Evolutionary conservation across 2,113 vertebrate species (phyloP).

Genomic region (Anhinga anhinga): DNA sequence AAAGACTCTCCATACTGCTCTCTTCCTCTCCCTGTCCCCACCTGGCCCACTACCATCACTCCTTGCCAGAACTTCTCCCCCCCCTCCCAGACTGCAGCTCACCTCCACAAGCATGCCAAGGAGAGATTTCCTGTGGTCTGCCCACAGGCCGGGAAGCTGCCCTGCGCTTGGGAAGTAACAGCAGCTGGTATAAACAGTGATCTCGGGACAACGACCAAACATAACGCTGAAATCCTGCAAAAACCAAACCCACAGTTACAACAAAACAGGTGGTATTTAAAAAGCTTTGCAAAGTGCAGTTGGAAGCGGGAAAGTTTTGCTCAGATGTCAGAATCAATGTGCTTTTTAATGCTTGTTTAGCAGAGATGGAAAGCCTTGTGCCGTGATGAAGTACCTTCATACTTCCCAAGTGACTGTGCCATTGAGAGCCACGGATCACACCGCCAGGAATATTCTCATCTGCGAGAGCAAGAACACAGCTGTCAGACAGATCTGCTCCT

Average conservation of each 20-base stretch:
- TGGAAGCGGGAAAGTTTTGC: background rate
- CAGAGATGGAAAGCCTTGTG: background rate
- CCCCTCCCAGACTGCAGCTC: conserved; percentile 29
- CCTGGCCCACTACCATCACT: background rate
- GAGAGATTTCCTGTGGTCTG: conserved; percentile 91
- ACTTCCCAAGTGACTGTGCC: conserved; percentile 93
- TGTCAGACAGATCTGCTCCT: background rate
- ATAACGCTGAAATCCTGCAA: conserved; percentile 90
- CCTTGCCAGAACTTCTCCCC: background rate
- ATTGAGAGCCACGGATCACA: conserved; percentile 90
- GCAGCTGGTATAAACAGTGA: conserved; percentile 94
- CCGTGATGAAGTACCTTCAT: conserved; percentile 85
- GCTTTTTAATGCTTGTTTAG: background rate
- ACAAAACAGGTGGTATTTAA: background rate
- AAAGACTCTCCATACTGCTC: background rate
- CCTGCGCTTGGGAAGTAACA: conserved; percentile 88
- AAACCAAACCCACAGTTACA: background rate
- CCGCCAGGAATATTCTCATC: conserved; percentile 84
- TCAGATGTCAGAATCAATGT: background rate
- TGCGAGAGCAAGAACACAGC: conserved; percentile 21
- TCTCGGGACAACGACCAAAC: conserved; percentile 94
- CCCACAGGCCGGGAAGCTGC: conserved; percentile 86
- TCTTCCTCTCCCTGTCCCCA: background rate
- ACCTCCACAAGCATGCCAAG: conserved; percentile 98
- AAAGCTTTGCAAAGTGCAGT: background rate